Conservation (phyloP, 2,888 invertebrate species). For the Abscondita cerata region DNA sequence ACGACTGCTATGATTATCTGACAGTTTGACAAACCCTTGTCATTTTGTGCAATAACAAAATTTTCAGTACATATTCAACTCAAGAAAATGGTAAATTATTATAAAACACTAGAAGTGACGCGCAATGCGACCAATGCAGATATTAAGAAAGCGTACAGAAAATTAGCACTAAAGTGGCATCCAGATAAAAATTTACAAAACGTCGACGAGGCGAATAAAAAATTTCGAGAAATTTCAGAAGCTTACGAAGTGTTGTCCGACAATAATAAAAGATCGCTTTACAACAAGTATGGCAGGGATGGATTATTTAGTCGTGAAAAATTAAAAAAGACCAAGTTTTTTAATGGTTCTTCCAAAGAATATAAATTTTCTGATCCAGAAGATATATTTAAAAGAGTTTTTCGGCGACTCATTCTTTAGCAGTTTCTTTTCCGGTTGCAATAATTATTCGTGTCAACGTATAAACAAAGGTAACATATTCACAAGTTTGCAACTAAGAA, state of each 20-base stretch:
- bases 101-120: conserved; percentile 8
- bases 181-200: conserved; percentile 99
- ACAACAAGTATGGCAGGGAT: conserved; percentile 95
- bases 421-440: background rate
- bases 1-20: too few species aligned
- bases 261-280: conserved; percentile 92
- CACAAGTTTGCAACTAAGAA: background rate
- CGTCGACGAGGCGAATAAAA: conserved; percentile 92
- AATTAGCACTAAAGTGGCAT: conserved; percentile 98
- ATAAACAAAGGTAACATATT: background rate
- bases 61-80: background rate
- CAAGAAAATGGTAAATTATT: conserved; percentile 17
- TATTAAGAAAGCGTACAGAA: conserved; percentile 70
- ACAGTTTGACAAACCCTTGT: too few species aligned
- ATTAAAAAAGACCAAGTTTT: background rate
- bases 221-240: conserved; percentile 97
- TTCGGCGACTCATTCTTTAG: background rate
- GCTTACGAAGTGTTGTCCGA: conserved; percentile 99
- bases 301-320: conserved; percentile 60
- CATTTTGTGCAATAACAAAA: background rate
- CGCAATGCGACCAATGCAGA: conserved; percentile 2
- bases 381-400: background rate
- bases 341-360: background rate
- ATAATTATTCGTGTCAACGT: background rate
- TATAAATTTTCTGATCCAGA: background rate